These are phyloP conservation scores for Atopsyche davidsoni DNA, from an alignment of 1,140 invertebrate genomes.

Conservation along the genomic window DNA sequence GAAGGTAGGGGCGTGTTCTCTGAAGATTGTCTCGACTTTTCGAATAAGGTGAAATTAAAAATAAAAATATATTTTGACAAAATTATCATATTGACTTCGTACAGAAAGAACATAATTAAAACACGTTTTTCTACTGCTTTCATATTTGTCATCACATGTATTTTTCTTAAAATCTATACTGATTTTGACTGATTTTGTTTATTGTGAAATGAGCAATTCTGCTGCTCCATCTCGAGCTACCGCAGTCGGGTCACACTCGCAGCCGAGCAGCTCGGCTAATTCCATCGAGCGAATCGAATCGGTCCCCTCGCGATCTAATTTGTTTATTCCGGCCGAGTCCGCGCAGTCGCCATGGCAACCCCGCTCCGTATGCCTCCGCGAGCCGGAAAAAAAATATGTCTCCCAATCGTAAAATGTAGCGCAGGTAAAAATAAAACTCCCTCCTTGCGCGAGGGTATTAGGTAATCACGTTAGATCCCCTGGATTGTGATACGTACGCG, in stretches of 20 bases:
- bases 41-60: no score
- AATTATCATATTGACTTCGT: no score
- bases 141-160: not conserved
- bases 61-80: no score
- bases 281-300: no score
- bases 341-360: constrained; percentile 23
- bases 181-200: no score
- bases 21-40: no score
- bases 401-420: constrained; percentile 29
- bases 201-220: no score
- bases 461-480: constrained; percentile 29
- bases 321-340: constrained; percentile 28
- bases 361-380: constrained; percentile 18
- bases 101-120: no score
- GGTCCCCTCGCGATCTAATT: constrained; percentile 21
- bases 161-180: not conserved
- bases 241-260: not conserved
- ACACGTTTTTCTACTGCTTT: no score
- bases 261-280: not conserved
- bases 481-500: constrained; percentile 21
- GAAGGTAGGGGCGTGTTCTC: no score
- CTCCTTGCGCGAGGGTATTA: constrained; percentile 11
- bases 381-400: constrained; percentile 29
- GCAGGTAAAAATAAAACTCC: not conserved
- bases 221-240: not conserved